A percentile compares a stretch with the other conserved stretches of the same genome.
These are phyloP conservation scores for Drosophila pseudotakahashii DNA, from an alignment of 2,888 invertebrate genomes.

Conservation along the genomic window DNA sequence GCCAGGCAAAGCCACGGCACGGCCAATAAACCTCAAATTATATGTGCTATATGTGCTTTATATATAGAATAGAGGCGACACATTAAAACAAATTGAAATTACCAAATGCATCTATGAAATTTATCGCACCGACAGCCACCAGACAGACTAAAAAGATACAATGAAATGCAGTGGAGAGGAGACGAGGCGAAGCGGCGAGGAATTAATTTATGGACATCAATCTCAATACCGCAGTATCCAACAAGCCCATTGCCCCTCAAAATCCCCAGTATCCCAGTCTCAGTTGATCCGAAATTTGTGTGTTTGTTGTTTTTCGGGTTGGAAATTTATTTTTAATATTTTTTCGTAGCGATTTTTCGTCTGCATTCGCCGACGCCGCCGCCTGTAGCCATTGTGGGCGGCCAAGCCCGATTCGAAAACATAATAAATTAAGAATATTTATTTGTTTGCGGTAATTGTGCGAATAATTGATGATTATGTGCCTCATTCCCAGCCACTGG, in stretches of 20 bases:
- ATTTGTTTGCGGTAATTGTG: conserved; percentile 78
- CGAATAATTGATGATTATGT: conserved; percentile 78
- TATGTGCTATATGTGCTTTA: conserved; percentile 45
- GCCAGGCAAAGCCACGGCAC: conserved; percentile 25
- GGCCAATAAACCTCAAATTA: conserved; percentile 71
- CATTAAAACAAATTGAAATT: conserved; percentile 75
- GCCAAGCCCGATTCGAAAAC: conserved; percentile 62
- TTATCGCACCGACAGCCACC: conserved; percentile 59
- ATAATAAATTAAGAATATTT: conserved; percentile 77
- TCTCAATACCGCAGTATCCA: conserved; percentile 58
- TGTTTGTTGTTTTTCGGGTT: conserved; percentile 66
- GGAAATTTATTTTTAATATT: conserved; percentile 68
- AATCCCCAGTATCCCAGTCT: conserved; percentile 21
- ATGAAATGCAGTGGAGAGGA: conserved; percentile 16
- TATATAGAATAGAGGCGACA: conserved; percentile 50
- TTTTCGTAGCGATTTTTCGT: conserved; percentile 48
- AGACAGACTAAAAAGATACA: conserved; percentile 31
- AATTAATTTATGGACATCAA: conserved; percentile 70
- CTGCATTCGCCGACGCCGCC: conserved; percentile 24
- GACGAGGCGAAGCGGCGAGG: conserved; percentile 13
- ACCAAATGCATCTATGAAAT: conserved; percentile 74
- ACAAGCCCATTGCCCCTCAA: conserved; percentile 15
- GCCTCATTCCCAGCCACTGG: conserved; percentile 53
- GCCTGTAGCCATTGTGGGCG: conserved; percentile 64
- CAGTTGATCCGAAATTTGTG: conserved; percentile 42